These are phyloP conservation scores for Heliangelus exortis DNA, from an alignment of 2,797 vertebrate genomes.

Conservation along the genomic window DNA sequence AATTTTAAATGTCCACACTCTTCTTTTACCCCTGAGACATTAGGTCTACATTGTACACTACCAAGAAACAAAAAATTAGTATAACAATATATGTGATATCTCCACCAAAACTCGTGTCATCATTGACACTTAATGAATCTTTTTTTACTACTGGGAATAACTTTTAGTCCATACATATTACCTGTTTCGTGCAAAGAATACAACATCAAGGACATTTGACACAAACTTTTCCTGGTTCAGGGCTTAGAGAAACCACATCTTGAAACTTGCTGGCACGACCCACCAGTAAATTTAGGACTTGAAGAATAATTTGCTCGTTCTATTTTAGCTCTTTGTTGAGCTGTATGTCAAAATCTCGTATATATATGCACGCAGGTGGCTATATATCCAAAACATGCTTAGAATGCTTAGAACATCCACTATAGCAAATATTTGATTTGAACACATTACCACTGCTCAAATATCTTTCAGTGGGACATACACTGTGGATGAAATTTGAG, in stretches of 20 bases:
- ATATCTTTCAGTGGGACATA: not conserved
- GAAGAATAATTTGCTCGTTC: not conserved
- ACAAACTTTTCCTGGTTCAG: not conserved
- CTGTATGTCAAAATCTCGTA: not conserved
- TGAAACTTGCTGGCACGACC: not conserved
- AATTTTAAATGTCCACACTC: not conserved
- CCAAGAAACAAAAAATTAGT: not conserved
- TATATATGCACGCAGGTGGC: not conserved
- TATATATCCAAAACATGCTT: not conserved
- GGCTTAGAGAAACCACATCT: not conserved
- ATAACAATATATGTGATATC: not conserved
- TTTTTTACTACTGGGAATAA: not conserved
- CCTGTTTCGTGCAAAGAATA: not conserved
- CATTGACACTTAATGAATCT: not conserved
- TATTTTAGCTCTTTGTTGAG: not conserved
- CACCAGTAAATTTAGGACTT: not conserved
- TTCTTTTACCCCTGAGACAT: not conserved
- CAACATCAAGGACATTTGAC: not conserved
- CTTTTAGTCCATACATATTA: not conserved
- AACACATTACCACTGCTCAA: not conserved
- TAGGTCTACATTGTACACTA: not conserved
- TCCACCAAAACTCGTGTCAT: not conserved
- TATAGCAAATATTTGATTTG: not conserved
- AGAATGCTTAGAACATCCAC: not conserved
- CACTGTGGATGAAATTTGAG: accelerated